Percentiles rank a stretch among this genome's conserved stretches.
These are phyloP conservation scores for Elachura formosa DNA, from an alignment of 2,113 vertebrate genomes.

Conservation along the genomic window DNA sequence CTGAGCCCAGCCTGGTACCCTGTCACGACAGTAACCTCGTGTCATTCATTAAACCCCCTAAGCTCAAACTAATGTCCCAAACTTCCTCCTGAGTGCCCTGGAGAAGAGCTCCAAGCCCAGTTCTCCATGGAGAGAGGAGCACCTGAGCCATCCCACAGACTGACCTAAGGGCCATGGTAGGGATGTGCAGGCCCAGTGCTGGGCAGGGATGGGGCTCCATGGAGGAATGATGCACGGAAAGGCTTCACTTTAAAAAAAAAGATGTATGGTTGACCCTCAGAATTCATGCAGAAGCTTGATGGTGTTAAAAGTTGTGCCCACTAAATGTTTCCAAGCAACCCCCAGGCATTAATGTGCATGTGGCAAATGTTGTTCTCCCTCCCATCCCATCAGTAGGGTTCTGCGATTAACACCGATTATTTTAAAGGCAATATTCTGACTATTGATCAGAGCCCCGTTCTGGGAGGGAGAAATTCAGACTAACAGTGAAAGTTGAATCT, in stretches of 20 bases:
- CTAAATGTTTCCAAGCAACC: background rate
- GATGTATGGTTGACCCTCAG: background rate
- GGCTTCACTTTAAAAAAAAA: background rate
- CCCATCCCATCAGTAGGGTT: background rate
- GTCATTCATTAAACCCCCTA: background rate
- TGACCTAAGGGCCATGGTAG: rapidly evolving
- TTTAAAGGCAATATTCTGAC: background rate
- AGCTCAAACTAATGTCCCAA: background rate
- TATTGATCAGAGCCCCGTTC: background rate
- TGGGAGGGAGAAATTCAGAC: background rate
- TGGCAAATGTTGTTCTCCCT: background rate
- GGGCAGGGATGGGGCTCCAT: background rate
- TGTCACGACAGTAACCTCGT: rapidly evolving
- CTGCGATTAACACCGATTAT: background rate
- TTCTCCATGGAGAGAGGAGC: background rate
- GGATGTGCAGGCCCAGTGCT: background rate
- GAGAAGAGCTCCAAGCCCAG: background rate
- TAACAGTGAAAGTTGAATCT: background rate
- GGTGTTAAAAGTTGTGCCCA: background rate
- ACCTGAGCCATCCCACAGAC: background rate
- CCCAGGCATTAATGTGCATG: background rate
- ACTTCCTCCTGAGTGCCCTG: background rate
- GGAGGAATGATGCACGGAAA: background rate
- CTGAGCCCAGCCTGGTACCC: background rate
- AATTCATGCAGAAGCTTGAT: background rate